Evolutionary conservation across 2,888 invertebrate species (phyloP).

Genomic region (Mimachlamys varia): DNA sequence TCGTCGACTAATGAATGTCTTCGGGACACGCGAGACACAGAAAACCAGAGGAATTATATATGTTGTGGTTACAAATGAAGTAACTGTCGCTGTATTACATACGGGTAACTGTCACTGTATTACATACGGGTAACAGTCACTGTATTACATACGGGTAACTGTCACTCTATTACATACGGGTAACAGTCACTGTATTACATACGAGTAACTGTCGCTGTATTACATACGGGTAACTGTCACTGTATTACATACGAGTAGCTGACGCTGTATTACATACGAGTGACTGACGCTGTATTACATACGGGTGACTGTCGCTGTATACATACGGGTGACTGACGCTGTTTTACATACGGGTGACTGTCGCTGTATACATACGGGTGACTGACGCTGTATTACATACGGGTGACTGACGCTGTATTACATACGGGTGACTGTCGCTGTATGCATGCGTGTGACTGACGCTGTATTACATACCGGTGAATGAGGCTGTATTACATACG

Average conservation of each 20-base stretch:
- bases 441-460: background rate
- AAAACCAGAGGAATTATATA: background rate
- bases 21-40: background rate
- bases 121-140: background rate
- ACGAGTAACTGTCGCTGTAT: background rate
- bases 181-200: background rate
- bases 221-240: background rate
- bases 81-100: background rate
- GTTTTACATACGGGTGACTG: too few species aligned
- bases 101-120: background rate
- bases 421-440: background rate
- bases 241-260: background rate
- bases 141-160: background rate
- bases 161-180: background rate
- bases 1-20: background rate
- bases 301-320: background rate
- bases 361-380: background rate
- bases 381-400: background rate
- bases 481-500: too few species aligned
- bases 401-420: background rate
- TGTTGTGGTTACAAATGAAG: too few species aligned
- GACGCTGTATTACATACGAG: background rate
- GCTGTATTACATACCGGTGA: background rate
- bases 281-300: background rate
- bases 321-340: too few species aligned